These are phyloP conservation scores for Papilio demoleus DNA, from an alignment of 2,888 invertebrate species.

Conservation along the genomic window DNA sequence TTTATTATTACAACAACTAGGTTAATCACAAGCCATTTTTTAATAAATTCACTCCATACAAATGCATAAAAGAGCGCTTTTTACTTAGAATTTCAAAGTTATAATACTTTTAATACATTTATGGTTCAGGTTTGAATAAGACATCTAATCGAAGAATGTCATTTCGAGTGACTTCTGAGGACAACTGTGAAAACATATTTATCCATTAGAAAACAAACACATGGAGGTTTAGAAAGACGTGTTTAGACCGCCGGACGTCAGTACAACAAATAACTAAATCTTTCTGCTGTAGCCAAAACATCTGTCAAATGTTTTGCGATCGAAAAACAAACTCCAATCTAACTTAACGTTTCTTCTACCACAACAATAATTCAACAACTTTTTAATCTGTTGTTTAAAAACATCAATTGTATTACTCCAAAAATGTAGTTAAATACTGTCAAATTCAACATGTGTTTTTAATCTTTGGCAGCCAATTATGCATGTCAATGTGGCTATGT, in stretches of 20 bases:
- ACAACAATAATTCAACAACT: neutral
- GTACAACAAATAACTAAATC: conserved; percentile 51
- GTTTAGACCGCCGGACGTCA: conserved; percentile 56
- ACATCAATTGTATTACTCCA: too few species aligned
- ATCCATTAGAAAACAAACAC: conserved; percentile 54
- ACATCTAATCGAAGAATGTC: neutral
- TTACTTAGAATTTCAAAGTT: too few species aligned
- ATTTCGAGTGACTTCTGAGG: conserved; percentile 28
- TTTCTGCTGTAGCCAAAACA: conserved; percentile 17
- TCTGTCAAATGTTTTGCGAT: conserved; percentile 25
- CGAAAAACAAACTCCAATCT: conserved; percentile 32
- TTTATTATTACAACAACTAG: conserved; percentile 54
- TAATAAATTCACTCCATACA: too few species aligned
- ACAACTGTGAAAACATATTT: conserved; percentile 55
- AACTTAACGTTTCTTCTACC: neutral
- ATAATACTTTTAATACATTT: too few species aligned
- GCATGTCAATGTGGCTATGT: too few species aligned
- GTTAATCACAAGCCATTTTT: conserved; percentile 45
- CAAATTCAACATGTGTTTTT: too few species aligned
- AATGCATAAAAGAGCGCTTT: too few species aligned
- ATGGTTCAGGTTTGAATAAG: too few species aligned
- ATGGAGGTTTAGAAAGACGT: conserved; percentile 50
- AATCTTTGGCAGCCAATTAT: too few species aligned
- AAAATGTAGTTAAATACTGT: too few species aligned
- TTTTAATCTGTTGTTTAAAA: too few species aligned